Evolutionary conservation across 2,888 invertebrate genomes (phyloP).

Genomic region (Eubasilissa splendida): DNA sequence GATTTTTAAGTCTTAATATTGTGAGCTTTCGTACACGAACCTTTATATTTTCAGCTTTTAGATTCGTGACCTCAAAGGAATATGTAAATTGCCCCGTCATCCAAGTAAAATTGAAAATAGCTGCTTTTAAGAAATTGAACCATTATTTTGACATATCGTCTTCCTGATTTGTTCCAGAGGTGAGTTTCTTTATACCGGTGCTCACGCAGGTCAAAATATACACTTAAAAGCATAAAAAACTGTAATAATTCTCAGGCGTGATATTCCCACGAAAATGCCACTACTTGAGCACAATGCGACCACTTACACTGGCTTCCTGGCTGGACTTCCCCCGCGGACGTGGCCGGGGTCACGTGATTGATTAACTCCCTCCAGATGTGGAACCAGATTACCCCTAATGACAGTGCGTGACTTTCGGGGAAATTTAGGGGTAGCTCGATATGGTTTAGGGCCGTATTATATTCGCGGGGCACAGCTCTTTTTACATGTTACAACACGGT

Average conservation of each 20-base stretch:
- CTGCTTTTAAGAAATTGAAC: not conserved
- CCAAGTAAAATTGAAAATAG: too few relatives aligned
- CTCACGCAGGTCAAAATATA: constrained; percentile 13
- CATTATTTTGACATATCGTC: constrained; percentile 16
- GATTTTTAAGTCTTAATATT: too few relatives aligned
- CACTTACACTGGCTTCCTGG: constrained; percentile 5
- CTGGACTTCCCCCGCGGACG: not conserved
- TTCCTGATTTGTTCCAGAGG: not conserved
- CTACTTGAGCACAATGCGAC: not conserved
- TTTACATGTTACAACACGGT: not conserved
- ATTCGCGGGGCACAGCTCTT: too few relatives aligned
- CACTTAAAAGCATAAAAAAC: not conserved
- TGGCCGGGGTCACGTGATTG: constrained; percentile 41
- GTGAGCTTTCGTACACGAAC: too few relatives aligned
- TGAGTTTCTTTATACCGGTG: not conserved
- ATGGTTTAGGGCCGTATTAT: too few relatives aligned
- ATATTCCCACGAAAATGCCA: not conserved
- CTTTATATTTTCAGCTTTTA: too few relatives aligned
- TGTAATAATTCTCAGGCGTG: not conserved
- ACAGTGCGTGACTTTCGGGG: constrained; percentile 43
- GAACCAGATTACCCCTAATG: constrained; percentile 48
- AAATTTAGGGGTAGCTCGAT: not conserved
- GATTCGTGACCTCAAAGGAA: too few relatives aligned
- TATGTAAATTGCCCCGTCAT: too few relatives aligned
- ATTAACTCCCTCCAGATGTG: constrained; percentile 46